Conservation (phyloP, 2,888 invertebrate genomes). For the Lutraria lutraria region DNA sequence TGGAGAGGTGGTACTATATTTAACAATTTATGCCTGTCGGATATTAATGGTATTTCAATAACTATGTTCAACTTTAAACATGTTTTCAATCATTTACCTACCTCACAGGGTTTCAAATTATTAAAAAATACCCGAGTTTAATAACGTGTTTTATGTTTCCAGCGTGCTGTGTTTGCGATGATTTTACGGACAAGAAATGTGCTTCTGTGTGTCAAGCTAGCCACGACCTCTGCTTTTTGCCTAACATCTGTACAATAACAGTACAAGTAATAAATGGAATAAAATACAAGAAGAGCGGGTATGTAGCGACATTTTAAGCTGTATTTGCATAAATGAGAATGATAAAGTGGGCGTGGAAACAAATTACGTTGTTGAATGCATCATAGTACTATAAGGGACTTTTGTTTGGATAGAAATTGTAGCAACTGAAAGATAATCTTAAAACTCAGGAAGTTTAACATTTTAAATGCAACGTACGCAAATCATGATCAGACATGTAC, state of each 20-base stretch:
- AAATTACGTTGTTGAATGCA: too few species aligned
- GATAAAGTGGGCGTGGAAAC: too few species aligned
- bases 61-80: too few species aligned
- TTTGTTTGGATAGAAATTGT: neutral
- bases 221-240: neutral
- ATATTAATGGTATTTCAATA: too few species aligned
- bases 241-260: neutral
- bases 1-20: too few species aligned
- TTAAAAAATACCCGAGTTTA: too few species aligned
- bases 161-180: neutral
- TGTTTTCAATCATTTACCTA: too few species aligned
- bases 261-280: neutral
- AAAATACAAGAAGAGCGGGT: neutral
- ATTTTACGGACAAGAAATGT: neutral
- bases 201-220: neutral
- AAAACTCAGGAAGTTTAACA: neutral
- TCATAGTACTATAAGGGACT: neutral
- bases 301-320: too few species aligned
- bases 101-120: too few species aligned
- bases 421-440: neutral
- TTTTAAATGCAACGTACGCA: neutral
- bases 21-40: too few species aligned
- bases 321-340: too few species aligned
- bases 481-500: neutral
- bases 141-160: neutral